Conservation (phyloP, 2,797 vertebrate species). For the Pampus argenteus region DNA sequence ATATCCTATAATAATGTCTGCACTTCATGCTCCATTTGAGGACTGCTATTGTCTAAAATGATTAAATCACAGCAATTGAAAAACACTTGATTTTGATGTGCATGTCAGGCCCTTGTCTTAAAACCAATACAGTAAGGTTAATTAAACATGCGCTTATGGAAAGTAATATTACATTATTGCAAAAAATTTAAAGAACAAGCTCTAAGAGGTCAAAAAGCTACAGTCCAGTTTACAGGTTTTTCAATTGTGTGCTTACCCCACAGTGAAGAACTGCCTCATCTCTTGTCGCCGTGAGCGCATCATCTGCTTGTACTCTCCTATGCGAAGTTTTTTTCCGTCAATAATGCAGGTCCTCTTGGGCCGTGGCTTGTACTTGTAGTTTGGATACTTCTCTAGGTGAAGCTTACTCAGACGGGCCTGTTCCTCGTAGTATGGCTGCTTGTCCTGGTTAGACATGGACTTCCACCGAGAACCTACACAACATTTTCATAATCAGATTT, state of each 20-base stretch:
- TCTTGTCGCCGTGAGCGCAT: constrained; percentile 99
- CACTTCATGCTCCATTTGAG: constrained; percentile 65
- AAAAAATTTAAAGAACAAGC: neutral
- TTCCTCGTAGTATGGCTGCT: constrained; percentile 98
- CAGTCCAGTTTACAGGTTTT: constrained; percentile 21
- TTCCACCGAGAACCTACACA: constrained; percentile 96
- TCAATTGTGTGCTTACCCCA: constrained; percentile 88
- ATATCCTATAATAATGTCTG: constrained; percentile 80
- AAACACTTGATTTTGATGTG: constrained; percentile 41
- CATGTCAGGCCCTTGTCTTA: constrained; percentile 21
- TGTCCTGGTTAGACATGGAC: constrained; percentile 99
- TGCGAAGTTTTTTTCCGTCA: constrained; percentile 97
- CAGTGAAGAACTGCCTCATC: constrained; percentile 99
- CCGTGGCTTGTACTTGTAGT: constrained; percentile 99
- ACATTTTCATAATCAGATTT: constrained; percentile 7
- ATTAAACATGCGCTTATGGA: constrained; percentile 13
- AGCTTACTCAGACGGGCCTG: constrained; percentile 99
- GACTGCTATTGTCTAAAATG: constrained; percentile 74
- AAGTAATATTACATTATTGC: constrained; percentile 24
- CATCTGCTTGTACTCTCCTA: constrained; percentile 99
- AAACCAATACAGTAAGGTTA: constrained; percentile 33
- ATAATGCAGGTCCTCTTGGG: constrained; percentile 99
- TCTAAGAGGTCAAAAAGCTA: neutral
- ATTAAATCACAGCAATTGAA: constrained; percentile 71
- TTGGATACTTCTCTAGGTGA: constrained; percentile 99